phyloP scores from a whole-genome alignment of 2,888 invertebrate species.

The Tinea trinotella region DNA sequence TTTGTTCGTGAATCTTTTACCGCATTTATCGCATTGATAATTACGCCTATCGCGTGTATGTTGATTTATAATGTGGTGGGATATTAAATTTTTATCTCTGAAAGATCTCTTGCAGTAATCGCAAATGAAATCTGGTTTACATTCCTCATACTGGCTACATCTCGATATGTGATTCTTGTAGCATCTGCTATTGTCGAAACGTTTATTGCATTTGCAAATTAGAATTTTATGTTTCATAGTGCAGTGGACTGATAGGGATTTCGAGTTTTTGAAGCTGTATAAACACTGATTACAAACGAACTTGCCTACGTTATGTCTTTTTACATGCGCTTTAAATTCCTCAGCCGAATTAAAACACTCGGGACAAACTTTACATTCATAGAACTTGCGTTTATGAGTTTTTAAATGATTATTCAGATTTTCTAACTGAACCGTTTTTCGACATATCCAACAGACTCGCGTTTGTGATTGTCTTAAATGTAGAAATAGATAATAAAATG shows the following conservation, averaged over 20 bases:
- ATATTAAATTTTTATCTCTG: constrained; percentile 27
- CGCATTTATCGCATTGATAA: constrained; percentile 32
- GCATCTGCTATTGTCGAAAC: constrained; percentile 34
- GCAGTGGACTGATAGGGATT: constrained; percentile 30
- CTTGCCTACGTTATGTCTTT: constrained; percentile 23
- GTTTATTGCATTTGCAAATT: constrained; percentile 32
- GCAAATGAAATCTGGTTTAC: constrained; percentile 31
- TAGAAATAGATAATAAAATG: constrained; percentile 28
- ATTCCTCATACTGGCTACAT: constrained; percentile 24
- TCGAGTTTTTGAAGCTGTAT: constrained; percentile 27
- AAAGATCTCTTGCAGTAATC: constrained; percentile 38
- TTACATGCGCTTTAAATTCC: constrained; percentile 24
- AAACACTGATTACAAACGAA: constrained; percentile 35
- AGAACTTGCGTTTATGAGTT: constrained; percentile 26
- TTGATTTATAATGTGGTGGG: too few species aligned
- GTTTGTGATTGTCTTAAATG: constrained; percentile 32
- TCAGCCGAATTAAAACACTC: constrained; percentile 27
- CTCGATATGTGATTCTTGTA: constrained; percentile 29
- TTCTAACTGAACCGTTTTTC: constrained; percentile 27
- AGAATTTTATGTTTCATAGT: constrained; percentile 28
- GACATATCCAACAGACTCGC: constrained; percentile 34
- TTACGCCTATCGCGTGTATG: too few species aligned
- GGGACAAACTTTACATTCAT: constrained; percentile 31
- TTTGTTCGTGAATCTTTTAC: constrained; percentile 32
- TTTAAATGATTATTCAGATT: constrained; percentile 27